Conservation (phyloP, 2,888 invertebrate genomes). For the Thera britannica region DNA sequence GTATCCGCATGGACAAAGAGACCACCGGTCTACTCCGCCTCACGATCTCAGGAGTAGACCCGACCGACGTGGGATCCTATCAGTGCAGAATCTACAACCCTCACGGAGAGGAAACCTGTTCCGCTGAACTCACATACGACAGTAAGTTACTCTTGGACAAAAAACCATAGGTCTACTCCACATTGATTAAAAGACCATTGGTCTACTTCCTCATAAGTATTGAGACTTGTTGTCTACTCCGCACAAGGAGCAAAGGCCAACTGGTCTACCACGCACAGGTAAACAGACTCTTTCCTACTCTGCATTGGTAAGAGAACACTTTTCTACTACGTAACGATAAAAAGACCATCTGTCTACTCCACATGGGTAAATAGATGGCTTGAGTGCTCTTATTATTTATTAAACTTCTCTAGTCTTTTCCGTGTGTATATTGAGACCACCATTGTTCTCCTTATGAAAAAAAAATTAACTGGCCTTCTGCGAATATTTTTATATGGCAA, state of each 20-base stretch:
- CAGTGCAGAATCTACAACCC: slow-evolving; percentile 92
- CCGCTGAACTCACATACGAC: slow-evolving; percentile 92
- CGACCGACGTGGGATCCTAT: slow-evolving; percentile 94
- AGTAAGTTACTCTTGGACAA: slow-evolving; percentile 78
- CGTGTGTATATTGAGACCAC: neutral
- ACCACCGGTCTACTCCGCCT: slow-evolving; percentile 93
- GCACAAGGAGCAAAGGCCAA: neutral
- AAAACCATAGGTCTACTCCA: neutral
- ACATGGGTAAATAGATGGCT: too few species aligned
- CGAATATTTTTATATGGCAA: too few species aligned
- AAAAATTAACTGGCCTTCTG: too few species aligned
- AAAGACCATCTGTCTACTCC: neutral
- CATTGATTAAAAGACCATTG: neutral
- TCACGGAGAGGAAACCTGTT: slow-evolving; percentile 92
- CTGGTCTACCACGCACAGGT: neutral
- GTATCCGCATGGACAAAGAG: slow-evolving; percentile 93
- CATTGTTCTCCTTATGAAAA: too few species aligned
- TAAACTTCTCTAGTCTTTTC: neutral
- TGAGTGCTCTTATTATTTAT: too few species aligned
- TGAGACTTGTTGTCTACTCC: neutral
- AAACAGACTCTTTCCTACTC: too few species aligned
- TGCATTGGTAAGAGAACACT: neutral
- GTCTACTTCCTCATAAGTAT: neutral
- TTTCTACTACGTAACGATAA: neutral
- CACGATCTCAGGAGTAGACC: slow-evolving; percentile 90